Base-by-base conservation (phyloP, 2,888 invertebrate genomes). In the Unio pictorum region DNA sequence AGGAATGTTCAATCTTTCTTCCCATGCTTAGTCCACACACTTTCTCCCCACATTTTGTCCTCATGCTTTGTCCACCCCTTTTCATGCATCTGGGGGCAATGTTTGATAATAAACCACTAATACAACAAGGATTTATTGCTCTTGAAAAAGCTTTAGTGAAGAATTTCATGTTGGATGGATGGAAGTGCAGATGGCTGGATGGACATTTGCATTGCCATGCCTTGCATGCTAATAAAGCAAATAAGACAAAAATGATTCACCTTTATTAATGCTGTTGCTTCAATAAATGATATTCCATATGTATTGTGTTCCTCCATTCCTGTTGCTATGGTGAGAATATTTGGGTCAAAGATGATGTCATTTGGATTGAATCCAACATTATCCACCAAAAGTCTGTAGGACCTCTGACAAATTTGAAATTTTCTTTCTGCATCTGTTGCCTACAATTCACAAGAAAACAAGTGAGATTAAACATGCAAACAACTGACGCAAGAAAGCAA, bases 331-430 rank as follows among this genome's bases (percentile, higher is more conserved):
- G 93, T 93, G 57, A 93, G 87, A 79, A 93, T 92, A 82, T 93
- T 92, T 1, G 92, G 92, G 80, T 92, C 92, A 87, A 93, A 93
- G 74, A 93, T 92, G 76, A 93, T 91, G 83, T 93, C 92, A 79
- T 90, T 90, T 3, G 91, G 91, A 78, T 92, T 90, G 84, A 92
- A 92, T 20, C 91, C 90, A 5, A 92, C 90, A 75, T 90, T 87
- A 66, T 92, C 88, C 15, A 91, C 91, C 59, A 93, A 87, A 58
- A 93, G 85, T 56, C 89, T 86, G 83, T 91, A 92, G 1, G 91
- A 91, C n/a, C 92, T 84, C 59, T 90, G 88, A 81, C 92, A 93
- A 65, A 93, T 93, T 67, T 91, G 91, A 4, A 91, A 89, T 85
- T 93, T 93, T 30, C 91, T 84, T 5, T 91, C 88, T 3, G 87